These are phyloP conservation scores for Gerris lacustris DNA, from an alignment of 2,888 invertebrate species.

Conservation along the genomic window DNA sequence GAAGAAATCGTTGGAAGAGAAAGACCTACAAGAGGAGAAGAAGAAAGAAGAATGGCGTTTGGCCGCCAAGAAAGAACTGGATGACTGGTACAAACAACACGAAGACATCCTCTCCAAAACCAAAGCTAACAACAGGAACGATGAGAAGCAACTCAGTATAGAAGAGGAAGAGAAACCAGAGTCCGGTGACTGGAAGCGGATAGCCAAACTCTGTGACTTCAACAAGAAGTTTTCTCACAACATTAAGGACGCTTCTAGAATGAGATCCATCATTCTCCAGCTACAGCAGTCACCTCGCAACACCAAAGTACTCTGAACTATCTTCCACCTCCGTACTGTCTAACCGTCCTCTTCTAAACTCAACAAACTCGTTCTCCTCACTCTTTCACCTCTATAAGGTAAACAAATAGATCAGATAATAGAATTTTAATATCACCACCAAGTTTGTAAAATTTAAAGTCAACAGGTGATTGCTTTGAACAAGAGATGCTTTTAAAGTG, in stretches of 20 bases:
- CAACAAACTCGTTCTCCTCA: too few relatives aligned
- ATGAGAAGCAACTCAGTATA: slow-evolving; percentile 84
- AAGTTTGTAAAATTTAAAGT: too few relatives aligned
- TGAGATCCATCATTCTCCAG: slow-evolving; percentile 91
- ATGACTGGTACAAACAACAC: slow-evolving; percentile 96
- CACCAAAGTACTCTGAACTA: background rate
- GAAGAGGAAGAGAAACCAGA: slow-evolving; percentile 57
- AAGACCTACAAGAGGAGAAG: slow-evolving; percentile 80
- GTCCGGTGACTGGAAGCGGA: slow-evolving; percentile 94
- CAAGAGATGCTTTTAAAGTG: too few relatives aligned
- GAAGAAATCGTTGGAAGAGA: slow-evolving; percentile 69
- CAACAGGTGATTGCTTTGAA: too few relatives aligned
- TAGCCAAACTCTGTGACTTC: slow-evolving; percentile 92
- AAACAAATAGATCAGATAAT: too few relatives aligned
- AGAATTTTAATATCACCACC: too few relatives aligned
- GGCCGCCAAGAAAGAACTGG: slow-evolving; percentile 87
- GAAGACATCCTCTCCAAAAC: slow-evolving; percentile 89
- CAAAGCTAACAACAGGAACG: slow-evolving; percentile 89
- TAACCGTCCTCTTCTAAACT: too few relatives aligned
- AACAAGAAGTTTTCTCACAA: slow-evolving; percentile 80
- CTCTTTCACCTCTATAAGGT: too few relatives aligned
- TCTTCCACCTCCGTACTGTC: too few relatives aligned
- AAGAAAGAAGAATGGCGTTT: slow-evolving; percentile 80
- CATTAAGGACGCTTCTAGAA: slow-evolving; percentile 83
- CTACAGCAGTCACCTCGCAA: slow-evolving; percentile 55